phyloP scores from a whole-genome alignment of 2,888 invertebrate genomes.

The Psococerastis gibbosa region DNA sequence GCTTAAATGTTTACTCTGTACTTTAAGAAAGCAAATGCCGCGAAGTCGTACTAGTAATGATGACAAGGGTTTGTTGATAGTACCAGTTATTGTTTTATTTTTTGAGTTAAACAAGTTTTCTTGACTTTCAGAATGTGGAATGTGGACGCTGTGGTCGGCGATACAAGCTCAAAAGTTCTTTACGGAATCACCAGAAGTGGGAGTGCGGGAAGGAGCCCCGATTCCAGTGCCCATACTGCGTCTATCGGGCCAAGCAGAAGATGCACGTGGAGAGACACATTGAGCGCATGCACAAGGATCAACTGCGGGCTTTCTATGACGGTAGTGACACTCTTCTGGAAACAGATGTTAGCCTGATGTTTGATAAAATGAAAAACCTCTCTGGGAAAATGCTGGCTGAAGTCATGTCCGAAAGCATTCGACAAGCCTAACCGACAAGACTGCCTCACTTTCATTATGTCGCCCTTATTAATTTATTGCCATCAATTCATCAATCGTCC shows the following conservation, averaged over 20 bases:
- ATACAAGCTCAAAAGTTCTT: conserved; percentile 70
- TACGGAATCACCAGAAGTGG: conserved; percentile 70
- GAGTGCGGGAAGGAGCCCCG: conserved; percentile 72
- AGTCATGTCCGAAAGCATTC: conserved; percentile 1
- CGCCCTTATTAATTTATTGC: too few species aligned
- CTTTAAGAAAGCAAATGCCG: too few species aligned
- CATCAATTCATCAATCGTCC: too few species aligned
- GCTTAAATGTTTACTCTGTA: too few species aligned
- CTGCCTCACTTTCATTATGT: too few species aligned
- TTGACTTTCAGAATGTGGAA: conserved; percentile 7
- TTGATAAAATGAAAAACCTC: conserved; percentile 5
- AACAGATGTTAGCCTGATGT: conserved; percentile 7
- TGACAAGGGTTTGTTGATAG: too few species aligned
- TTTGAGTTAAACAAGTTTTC: too few species aligned
- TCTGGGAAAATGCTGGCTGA: conserved; percentile 5
- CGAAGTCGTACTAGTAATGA: too few species aligned
- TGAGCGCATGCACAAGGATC: conserved; percentile 60
- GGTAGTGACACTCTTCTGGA: conserved; percentile 5
- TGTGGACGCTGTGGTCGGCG: conserved; percentile 48
- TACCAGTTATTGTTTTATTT: too few species aligned
- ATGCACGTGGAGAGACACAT: conserved; percentile 69
- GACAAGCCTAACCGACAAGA: conserved; percentile 7
- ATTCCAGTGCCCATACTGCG: conserved; percentile 64
- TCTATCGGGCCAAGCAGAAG: conserved; percentile 67
- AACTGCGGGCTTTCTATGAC: conserved; percentile 6